Evolutionary conservation across 1,140 invertebrate species (phyloP).

Genomic region (Drosophila erecta): DNA sequence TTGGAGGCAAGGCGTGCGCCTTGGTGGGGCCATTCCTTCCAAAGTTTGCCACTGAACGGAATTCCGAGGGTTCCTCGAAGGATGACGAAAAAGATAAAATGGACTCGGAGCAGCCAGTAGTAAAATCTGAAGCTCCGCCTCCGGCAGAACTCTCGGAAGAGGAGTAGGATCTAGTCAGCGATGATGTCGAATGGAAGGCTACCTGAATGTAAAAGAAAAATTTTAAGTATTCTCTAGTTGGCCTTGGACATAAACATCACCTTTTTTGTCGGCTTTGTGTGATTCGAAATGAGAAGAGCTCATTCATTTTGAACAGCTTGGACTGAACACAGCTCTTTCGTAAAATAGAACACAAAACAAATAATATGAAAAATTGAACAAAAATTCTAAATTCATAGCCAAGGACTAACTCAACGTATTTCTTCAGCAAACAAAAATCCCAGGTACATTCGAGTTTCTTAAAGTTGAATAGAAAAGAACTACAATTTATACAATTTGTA

Average conservation of each 20-base stretch:
- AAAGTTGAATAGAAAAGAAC: not conserved
- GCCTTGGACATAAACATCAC: not conserved
- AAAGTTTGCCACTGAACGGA: not conserved
- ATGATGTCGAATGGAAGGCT: not conserved
- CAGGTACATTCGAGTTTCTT: not conserved
- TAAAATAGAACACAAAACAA: constrained; percentile 5
- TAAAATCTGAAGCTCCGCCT: not conserved
- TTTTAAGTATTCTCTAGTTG: constrained; percentile 6
- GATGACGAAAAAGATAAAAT: not conserved
- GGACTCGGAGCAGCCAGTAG: not conserved
- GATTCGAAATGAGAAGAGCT: not conserved
- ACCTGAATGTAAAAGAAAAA: not conserved
- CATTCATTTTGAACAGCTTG: constrained; percentile 27
- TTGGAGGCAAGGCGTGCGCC: not conserved
- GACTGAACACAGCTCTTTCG: constrained; percentile 19
- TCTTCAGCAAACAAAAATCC: constrained; percentile 27
- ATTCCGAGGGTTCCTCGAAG: not conserved
- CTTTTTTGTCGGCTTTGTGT: not conserved
- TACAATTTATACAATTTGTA: not conserved
- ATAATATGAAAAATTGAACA: constrained; percentile 28
- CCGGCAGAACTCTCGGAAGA: not conserved
- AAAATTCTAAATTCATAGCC: constrained; percentile 24
- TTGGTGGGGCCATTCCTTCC: constrained; percentile 10
- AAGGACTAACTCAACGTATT: constrained; percentile 27
- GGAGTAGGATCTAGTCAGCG: not conserved